These are phyloP conservation scores for Myopa tessellatipennis DNA, from an alignment of 2,888 invertebrate genomes.

Conservation along the genomic window DNA sequence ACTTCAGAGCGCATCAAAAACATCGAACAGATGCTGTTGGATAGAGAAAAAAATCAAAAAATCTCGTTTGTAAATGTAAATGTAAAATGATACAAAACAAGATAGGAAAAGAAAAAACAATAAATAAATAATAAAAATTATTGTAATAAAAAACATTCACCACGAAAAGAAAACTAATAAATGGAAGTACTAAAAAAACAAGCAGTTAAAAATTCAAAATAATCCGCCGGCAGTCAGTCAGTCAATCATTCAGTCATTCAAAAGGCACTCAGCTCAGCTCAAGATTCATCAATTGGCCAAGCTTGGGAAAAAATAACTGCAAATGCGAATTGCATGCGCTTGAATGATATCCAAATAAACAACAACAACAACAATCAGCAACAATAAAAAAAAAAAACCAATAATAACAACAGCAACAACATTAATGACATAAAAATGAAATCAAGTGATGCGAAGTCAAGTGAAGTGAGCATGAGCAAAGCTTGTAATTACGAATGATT, in stretches of 20 bases:
- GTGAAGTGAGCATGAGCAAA: constrained; percentile 16
- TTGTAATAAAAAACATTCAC: neutral
- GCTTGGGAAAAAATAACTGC: no score
- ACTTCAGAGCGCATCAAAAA: constrained; percentile 14
- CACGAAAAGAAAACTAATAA: no score
- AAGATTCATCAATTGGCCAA: no score
- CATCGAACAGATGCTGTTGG: neutral
- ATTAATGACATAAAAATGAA: neutral
- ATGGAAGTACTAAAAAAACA: no score
- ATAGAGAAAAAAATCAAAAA: neutral
- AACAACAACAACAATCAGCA: no score
- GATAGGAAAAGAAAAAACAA: neutral
- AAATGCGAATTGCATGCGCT: no score
- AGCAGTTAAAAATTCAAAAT: no score
- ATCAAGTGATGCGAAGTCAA: neutral
- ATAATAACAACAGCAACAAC: neutral
- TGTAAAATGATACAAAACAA: neutral
- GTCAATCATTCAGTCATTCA: no score
- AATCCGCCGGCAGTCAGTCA: neutral
- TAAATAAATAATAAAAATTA: constrained; percentile 1
- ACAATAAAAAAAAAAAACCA: no score
- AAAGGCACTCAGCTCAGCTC: no score
- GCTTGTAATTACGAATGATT: constrained; percentile 15
- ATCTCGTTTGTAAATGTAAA: neutral
- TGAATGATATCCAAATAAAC: no score